Base-by-base conservation (phyloP, 2,888 invertebrate species). In the Amblyteles armatorius region DNA sequence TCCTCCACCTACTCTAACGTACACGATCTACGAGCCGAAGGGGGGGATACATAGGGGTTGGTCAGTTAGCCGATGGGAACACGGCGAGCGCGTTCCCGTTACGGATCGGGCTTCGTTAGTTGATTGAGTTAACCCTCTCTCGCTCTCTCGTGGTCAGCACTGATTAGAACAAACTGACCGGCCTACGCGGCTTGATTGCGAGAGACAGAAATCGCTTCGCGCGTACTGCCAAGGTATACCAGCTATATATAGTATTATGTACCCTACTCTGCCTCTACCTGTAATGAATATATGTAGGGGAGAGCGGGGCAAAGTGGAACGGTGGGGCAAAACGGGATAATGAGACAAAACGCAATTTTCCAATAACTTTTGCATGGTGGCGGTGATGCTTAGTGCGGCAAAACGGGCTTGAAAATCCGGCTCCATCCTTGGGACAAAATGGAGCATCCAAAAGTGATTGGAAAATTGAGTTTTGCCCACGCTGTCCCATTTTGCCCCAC, bases 81-180 rank as follows among this genome's bases (percentile, higher is more conserved):
- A 65, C 44, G 50, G 33, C 65, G 44, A 44, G 72, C 19, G 19
- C 40, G 29, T 3, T 29, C 29, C 44, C 57, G 22, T 22, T 79
- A 67, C 19, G 33, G 89, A 89, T 90, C 89, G 89, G 85, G 92
- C 91, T 92, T 92, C 93, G 92, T 93, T 93, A 93, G 92, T 89
- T 93, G 92, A 93, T 93, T 90, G 91, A 93, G 92, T 93, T 93
- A 93, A 90, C 29, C 16, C 74, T 73, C 65, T 40, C 65, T 79
- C 82, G 65, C 67, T 76, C 82, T 74, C 57, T 4, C 55, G 36
- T 89, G 93, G 92, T 92, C 92, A 91, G 91, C 92, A 89, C 93
- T 94, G 94, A 94, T 94, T 93, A 93, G 93, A 93, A 93, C 94
- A 93, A 93, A 93, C 94, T 92, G 91, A 91, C 89, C 91, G 86